Evolutionary conservation across 2,888 invertebrate genomes (phyloP), one percentile per base, ranked within the genome.

Genomic region (Entomobrya multifasciata): DNA sequence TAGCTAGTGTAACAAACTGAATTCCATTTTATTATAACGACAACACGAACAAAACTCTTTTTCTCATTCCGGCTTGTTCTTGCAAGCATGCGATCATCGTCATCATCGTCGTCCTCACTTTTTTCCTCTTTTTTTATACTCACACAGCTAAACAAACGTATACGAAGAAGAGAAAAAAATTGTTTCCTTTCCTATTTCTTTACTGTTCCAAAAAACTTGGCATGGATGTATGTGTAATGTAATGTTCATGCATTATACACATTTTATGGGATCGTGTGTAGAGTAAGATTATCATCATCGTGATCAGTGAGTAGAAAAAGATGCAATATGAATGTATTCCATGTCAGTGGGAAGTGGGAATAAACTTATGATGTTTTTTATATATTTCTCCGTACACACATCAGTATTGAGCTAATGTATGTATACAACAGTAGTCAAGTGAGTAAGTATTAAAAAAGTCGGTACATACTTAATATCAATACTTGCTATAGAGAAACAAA

Each of bases 11-110:
- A 72, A 72, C 49, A 67, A 67, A 41, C 76, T 57, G 55, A 76
- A 55, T 55, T 57, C 76, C 57, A 76, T 76, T 76, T 76, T 55
- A 72, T 49, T 76, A 76, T 76, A 76, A 76, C 76, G 76, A 76
- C 55, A 76, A 57, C 76, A 76, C 76, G 76, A 76, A 76, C 57
- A 76, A 57, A 57, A 57, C 76, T 76, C 30, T 57, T 72, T 76
- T 76, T 76, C 57, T 76, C 76, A 76, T 76, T 76, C 57, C 57
- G 72, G 49, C 67, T 36, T 36, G 2, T 36, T n/a, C 65, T 36
- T 57, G 55, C 57, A 57, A 41, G 41, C 76, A 76, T 76, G 76
- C 76, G 36, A 76, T 76, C 76, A 36, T 76, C 55, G 57, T 76
- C 76, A 76, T 57, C 57, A 76, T 72, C 65, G 15, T 65, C 49